These are phyloP conservation scores for Adelognathus sp. DNA, from an alignment of 2,888 invertebrate species.

Conservation along the genomic window DNA sequence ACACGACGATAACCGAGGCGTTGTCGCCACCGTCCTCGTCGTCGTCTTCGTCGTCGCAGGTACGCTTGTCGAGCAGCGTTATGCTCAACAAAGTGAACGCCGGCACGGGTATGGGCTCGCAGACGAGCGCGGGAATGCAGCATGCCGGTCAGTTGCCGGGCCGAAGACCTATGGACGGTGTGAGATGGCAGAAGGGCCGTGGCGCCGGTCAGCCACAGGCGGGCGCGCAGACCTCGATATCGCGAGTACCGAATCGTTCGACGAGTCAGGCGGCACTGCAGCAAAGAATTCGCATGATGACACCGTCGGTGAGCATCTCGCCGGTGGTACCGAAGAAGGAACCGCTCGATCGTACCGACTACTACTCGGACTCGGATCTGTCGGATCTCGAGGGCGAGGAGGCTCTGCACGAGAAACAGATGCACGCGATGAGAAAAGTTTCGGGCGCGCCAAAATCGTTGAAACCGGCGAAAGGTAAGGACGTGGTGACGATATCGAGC, in stretches of 20 bases:
- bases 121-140: slow-evolving; percentile 63
- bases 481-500: slow-evolving; percentile 90
- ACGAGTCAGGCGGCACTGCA: slow-evolving; percentile 68
- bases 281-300: slow-evolving; percentile 81
- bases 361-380: slow-evolving; percentile 78
- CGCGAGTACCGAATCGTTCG: slow-evolving; percentile 73
- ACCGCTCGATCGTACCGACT: slow-evolving; percentile 74
- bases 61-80: slow-evolving; percentile 77
- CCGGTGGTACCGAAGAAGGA: slow-evolving; percentile 80
- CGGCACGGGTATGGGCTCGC: slow-evolving; percentile 65
- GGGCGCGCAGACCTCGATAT: slow-evolving; percentile 75
- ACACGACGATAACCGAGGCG: slow-evolving; percentile 76
- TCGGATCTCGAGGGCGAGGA: slow-evolving; percentile 77
- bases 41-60: slow-evolving; percentile 69
- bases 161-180: slow-evolving; percentile 73
- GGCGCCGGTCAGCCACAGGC: slow-evolving; percentile 71
- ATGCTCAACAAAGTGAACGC: slow-evolving; percentile 78
- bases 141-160: slow-evolving; percentile 66
- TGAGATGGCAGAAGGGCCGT: slow-evolving; percentile 78
- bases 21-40: slow-evolving; percentile 68
- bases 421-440: slow-evolving; percentile 71
- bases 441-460: slow-evolving; percentile 67
- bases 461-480: slow-evolving; percentile 79
- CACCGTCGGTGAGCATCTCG: slow-evolving; percentile 82
- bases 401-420: slow-evolving; percentile 72